Evolutionary conservation across 2,113 vertebrate genomes (phyloP).

Genomic region (Callopanchax toddi): DNA sequence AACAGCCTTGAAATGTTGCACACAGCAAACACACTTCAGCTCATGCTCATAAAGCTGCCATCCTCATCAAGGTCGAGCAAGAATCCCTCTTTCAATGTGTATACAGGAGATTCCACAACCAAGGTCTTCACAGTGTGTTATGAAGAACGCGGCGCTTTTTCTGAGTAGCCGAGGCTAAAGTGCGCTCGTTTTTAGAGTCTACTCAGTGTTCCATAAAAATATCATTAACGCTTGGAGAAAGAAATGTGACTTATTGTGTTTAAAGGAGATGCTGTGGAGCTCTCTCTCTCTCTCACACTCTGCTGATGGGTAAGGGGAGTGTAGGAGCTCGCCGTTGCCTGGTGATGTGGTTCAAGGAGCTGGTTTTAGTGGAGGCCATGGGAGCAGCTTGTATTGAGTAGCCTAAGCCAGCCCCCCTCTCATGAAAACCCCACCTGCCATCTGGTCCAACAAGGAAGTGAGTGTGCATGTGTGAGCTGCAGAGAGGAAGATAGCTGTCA

Average conservation of each 20-base stretch:
- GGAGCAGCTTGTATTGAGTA: slow-evolving; percentile 66
- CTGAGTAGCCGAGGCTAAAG: background rate
- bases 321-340: slow-evolving; percentile 45
- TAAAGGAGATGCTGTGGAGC: background rate
- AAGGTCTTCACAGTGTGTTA: slow-evolving; percentile 12
- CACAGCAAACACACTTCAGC: slow-evolving; percentile 37
- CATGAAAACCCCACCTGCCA: slow-evolving; percentile 66
- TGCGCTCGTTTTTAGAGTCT: background rate
- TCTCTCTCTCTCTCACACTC: background rate
- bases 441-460: slow-evolving; percentile 70
- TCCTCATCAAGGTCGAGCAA: slow-evolving; percentile 9
- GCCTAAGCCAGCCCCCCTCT: slow-evolving; percentile 50
- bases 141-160: background rate
- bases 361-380: slow-evolving; percentile 52
- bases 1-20: slow-evolving; percentile 22
- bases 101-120: slow-evolving; percentile 26
- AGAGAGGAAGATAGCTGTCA: slow-evolving; percentile 24
- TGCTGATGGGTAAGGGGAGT: slow-evolving; percentile 4
- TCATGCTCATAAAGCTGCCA: slow-evolving; percentile 4
- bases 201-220: background rate
- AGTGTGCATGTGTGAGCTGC: slow-evolving; percentile 26
- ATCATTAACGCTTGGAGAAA: background rate
- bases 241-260: background rate
- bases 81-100: background rate
- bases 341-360: slow-evolving; percentile 43